Evolutionary conservation across 1,140 invertebrate species (phyloP), one percentile per base, ranked within the genome.

Genomic region (Phortica variegata): DNA sequence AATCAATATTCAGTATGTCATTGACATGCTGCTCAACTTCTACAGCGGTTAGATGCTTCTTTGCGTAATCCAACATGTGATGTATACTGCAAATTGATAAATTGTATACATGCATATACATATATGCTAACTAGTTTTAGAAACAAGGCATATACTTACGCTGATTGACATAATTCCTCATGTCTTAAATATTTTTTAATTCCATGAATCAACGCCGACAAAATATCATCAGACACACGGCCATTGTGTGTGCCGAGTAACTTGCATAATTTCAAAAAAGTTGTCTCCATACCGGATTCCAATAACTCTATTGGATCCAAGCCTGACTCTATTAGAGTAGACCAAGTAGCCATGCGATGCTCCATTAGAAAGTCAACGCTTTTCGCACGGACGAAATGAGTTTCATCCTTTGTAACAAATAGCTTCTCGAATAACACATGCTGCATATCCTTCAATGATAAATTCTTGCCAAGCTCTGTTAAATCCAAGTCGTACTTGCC

Each of bases 341-440:
- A 6, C 23, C 23, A 26, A 26, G 5, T 6, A 5, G 5, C 23
- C 5, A 26, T 26, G 10, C 23, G 23, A 26, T 26, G 5, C 23
- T 26, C 23, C 23, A 26, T 26, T n/a, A n/a, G n/a, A n/a, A n/a
- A n/a, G n/a, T n/a, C n/a, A n/a, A n/a, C n/a, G 23, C 1, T 68
- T 44, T 23, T 60, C 56, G 10, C 59, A 6, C 3, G 60, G 50
- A 68, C 57, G 48, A 58, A 58, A 0, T 56, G 54, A 15, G 42
- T 58, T 9, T 66, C 63, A 2, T 68, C 63, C 21, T 56, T 58
- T 1, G 48, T 49, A 32, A 48, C 21, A 54, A 56, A 68, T 1
- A 68, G 31, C 9, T 47, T 49, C 0, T 52, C 7, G n/a, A 60
- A 21, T 15, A 68, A 21, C 39, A 63, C 37, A 6, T 40, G 15